phyloP scores from a whole-genome alignment of 1,140 invertebrate genomes.

The Homarus americanus region DNA sequence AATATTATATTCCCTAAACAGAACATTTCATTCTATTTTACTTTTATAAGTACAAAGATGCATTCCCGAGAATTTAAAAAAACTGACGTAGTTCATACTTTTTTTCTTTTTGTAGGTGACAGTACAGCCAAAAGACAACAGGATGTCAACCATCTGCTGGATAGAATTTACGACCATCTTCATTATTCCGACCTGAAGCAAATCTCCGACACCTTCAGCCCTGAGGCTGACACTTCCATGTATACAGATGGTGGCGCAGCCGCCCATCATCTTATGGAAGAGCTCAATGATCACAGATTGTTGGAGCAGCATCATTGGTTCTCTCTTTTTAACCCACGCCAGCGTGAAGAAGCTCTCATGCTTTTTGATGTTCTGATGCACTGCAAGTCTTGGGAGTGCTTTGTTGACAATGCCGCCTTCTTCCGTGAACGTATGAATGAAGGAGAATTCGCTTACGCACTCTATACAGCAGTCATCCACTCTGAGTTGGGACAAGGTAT shows the following conservation, averaged over 20 bases:
- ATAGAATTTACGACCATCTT: slow-evolving; percentile 37
- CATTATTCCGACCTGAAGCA: slow-evolving; percentile 28
- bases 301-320: slow-evolving; percentile 54
- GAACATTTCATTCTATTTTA: too few relatives aligned
- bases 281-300: slow-evolving; percentile 39
- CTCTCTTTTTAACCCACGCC: slow-evolving; percentile 67
- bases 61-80: too few relatives aligned
- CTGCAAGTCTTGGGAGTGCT: slow-evolving; percentile 45
- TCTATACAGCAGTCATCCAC: slow-evolving; percentile 63
- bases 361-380: slow-evolving; percentile 66
- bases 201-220: slow-evolving; percentile 16
- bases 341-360: slow-evolving; percentile 68
- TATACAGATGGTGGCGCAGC: slow-evolving; percentile 60
- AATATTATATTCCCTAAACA: too few relatives aligned
- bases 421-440: slow-evolving; percentile 61
- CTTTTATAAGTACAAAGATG: too few relatives aligned
- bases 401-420: slow-evolving; percentile 45
- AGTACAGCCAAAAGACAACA: slow-evolving; percentile 52
- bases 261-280: slow-evolving; percentile 19
- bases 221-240: slow-evolving; percentile 33
- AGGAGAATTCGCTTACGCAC: slow-evolving; percentile 61
- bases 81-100: too few relatives aligned
- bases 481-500: slow-evolving; percentile 34
- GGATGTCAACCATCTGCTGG: slow-evolving; percentile 59
- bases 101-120: neutral